These are phyloP conservation scores for Dasypolia templi DNA, from an alignment of 2,888 invertebrate species.

Conservation along the genomic window DNA sequence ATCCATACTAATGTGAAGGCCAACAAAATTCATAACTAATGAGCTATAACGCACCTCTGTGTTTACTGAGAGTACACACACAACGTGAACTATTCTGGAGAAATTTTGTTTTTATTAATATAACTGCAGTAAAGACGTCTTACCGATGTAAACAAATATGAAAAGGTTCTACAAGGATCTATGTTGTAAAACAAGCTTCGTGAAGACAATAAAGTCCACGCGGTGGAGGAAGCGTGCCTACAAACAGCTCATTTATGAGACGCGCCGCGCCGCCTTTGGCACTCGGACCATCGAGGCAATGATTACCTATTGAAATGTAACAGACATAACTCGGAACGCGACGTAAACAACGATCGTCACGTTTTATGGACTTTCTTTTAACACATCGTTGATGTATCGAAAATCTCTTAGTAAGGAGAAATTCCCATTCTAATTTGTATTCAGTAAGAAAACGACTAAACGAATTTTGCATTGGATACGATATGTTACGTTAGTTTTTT, in stretches of 20 bases:
- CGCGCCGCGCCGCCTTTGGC: neutral
- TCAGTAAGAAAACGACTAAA: constrained; percentile 76
- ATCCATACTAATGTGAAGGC: constrained; percentile 56
- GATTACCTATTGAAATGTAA: constrained; percentile 69
- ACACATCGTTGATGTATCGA: constrained; percentile 77
- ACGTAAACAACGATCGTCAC: constrained; percentile 71
- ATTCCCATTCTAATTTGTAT: constrained; percentile 86
- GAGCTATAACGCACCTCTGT: constrained; percentile 46
- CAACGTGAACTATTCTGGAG: constrained; percentile 5
- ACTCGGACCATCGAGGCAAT: constrained; percentile 31
- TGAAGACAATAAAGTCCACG: constrained; percentile 9
- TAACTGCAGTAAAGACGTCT: neutral
- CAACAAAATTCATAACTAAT: constrained; percentile 53
- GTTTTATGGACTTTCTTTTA: constrained; percentile 82
- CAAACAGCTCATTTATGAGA: constrained; percentile 27
- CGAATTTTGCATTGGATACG: constrained; percentile 79
- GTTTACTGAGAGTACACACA: constrained; percentile 44
- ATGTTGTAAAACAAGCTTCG: neutral
- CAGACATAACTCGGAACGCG: constrained; percentile 63
- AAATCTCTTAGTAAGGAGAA: constrained; percentile 85
- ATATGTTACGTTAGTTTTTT: constrained; percentile 76
- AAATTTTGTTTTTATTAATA: constrained; percentile 5
- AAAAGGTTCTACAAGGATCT: neutral
- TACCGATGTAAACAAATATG: neutral
- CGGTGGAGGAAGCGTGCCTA: neutral